These are phyloP conservation scores for Lerema accius DNA, from an alignment of 1,140 invertebrate species.

Conservation along the genomic window DNA sequence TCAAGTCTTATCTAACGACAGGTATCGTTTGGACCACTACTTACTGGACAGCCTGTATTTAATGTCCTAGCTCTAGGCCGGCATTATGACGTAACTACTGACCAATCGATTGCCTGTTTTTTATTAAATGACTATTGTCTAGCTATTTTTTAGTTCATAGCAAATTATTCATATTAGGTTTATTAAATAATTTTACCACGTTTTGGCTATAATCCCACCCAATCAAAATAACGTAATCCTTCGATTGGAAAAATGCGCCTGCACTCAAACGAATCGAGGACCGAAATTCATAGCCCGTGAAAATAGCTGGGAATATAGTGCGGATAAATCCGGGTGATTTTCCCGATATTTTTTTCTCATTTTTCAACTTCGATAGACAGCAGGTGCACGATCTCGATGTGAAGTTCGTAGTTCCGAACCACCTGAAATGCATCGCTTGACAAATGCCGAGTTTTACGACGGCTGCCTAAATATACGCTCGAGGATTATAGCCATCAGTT, in stretches of 20 bases:
- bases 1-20: no score
- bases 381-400: constrained; percentile 3
- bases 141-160: no score
- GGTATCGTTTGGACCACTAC: no score
- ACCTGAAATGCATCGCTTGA: constrained; percentile 2
- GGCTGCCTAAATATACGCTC: no score
- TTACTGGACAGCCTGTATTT: no score
- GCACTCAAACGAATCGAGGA: constrained; percentile 15
- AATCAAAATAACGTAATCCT: neutral
- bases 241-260: constrained; percentile 1
- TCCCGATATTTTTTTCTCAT: neutral
- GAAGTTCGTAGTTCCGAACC: neutral
- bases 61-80: no score
- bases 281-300: constrained; percentile 15
- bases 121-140: no score
- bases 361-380: constrained; percentile 9
- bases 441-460: neutral
- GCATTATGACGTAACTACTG: no score
- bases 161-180: no score
- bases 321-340: constrained; percentile 7
- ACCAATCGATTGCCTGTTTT: no score
- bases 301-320: constrained; percentile 10
- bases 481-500: no score
- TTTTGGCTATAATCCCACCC: neutral
- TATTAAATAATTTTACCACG: neutral